Conservation (phyloP, 2,113 vertebrate genomes). For the Bos javanicus region DNA sequence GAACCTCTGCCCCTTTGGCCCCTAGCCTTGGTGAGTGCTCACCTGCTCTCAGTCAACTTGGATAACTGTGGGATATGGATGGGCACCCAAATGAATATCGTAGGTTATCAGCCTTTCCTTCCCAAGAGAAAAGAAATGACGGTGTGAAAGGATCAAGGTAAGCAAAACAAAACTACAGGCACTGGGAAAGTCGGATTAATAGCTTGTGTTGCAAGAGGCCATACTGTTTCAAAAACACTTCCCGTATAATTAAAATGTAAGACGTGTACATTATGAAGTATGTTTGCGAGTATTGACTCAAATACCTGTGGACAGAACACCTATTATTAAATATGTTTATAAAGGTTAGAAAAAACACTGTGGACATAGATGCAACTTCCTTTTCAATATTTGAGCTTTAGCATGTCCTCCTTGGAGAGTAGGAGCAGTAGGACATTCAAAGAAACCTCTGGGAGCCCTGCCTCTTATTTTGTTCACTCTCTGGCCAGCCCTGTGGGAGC, state of each 20-base stretch:
- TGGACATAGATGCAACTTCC: not conserved
- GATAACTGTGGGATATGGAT: rapidly evolving
- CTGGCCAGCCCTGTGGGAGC: not conserved
- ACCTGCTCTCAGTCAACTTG: not conserved
- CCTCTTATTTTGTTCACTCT: too few species aligned
- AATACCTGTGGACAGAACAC: not conserved
- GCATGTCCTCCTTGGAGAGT: not conserved
- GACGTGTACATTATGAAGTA: rapidly evolving
- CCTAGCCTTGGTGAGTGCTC: rapidly evolving
- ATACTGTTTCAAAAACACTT: not conserved
- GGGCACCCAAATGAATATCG: not conserved
- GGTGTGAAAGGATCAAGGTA: not conserved
- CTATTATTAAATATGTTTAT: not conserved
- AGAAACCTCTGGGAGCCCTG: too few species aligned
- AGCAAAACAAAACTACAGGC: not conserved
- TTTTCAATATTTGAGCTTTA: not conserved
- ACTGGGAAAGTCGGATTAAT: not conserved
- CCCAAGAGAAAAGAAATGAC: not conserved
- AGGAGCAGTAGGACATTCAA: too few species aligned
- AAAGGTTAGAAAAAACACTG: not conserved
- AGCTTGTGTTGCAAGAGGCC: not conserved
- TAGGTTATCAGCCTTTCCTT: not conserved
- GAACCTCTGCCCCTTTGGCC: not conserved
- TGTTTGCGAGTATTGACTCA: rapidly evolving
- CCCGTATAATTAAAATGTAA: not conserved